Percentiles rank a stretch among this genome's conserved stretches.
phyloP scores from a whole-genome alignment of 2,113 vertebrate genomes.

The Pangasianodon hypophthalmus region DNA sequence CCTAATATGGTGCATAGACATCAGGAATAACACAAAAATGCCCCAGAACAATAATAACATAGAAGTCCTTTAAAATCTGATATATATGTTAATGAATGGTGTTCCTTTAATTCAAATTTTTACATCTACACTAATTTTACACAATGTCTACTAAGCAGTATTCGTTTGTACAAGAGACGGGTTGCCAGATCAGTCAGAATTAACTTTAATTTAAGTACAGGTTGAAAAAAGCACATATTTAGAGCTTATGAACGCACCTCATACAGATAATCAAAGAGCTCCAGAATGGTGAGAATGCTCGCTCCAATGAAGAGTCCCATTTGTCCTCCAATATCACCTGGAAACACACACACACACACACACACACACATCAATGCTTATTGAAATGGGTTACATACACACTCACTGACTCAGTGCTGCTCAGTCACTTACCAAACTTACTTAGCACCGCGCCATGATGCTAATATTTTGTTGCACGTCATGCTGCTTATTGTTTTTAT shows the following conservation, averaged over 20 bases:
- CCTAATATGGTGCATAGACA: background rate
- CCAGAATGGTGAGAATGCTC: constrained; percentile 90
- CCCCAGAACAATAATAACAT: background rate
- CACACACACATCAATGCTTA: background rate
- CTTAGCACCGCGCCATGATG: background rate
- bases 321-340: constrained; percentile 91
- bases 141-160: background rate
- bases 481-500: background rate
- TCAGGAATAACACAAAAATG: background rate
- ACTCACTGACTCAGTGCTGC: background rate
- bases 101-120: background rate
- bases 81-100: background rate
- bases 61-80: background rate
- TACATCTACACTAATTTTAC: background rate
- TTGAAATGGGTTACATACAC: background rate
- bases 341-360: constrained; percentile 41
- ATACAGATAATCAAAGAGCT: constrained; percentile 90
- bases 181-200: constrained; percentile 7
- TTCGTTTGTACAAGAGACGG: background rate
- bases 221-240: background rate
- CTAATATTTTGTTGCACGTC: background rate
- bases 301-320: constrained; percentile 96
- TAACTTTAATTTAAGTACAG: background rate
- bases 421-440: background rate
- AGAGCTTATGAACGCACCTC: constrained; percentile 75